Conservation (phyloP, 2,797 vertebrate genomes). For the Anguilla marmorata region DNA sequence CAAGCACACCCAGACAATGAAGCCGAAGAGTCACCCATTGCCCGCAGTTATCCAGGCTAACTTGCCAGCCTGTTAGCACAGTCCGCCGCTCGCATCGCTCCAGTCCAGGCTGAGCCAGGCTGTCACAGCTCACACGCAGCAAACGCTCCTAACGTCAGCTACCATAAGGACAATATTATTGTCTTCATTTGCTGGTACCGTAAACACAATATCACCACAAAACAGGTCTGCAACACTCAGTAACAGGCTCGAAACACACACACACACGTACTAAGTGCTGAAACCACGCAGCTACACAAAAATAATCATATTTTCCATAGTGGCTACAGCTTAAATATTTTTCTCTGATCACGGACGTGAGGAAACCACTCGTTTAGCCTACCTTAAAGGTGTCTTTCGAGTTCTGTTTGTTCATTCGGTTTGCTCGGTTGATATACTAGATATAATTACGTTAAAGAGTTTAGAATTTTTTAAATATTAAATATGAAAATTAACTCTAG, state of each 20-base stretch:
- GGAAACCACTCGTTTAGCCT: conserved; percentile 53
- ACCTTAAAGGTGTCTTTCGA: conserved; percentile 63
- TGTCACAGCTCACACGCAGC: conserved; percentile 43
- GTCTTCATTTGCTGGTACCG: not conserved
- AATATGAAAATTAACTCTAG: conserved; percentile 67
- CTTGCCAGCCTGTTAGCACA: conserved; percentile 59
- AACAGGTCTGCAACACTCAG: not conserved
- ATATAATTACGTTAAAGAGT: conserved; percentile 42
- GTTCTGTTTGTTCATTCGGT: conserved; percentile 58
- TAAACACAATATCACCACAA: not conserved
- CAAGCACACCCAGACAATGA: conserved; percentile 71
- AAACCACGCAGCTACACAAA: conserved; percentile 20
- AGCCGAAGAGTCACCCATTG: conserved; percentile 51
- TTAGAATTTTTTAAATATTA: conserved; percentile 56
- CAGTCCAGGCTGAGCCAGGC: conserved; percentile 29
- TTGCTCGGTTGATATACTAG: conserved; percentile 23
- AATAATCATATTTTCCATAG: conserved; percentile 10
- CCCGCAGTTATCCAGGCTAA: conserved; percentile 51
- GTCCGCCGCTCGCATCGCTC: not conserved
- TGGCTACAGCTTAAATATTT: conserved; percentile 40
- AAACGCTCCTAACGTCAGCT: conserved; percentile 15
- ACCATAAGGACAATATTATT: not conserved
- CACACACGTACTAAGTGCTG: conserved; percentile 17
- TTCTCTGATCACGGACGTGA: conserved; percentile 34
- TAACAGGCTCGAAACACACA: not conserved